Conservation (phyloP, 2,888 invertebrate species). For the Volucella inflata region DNA sequence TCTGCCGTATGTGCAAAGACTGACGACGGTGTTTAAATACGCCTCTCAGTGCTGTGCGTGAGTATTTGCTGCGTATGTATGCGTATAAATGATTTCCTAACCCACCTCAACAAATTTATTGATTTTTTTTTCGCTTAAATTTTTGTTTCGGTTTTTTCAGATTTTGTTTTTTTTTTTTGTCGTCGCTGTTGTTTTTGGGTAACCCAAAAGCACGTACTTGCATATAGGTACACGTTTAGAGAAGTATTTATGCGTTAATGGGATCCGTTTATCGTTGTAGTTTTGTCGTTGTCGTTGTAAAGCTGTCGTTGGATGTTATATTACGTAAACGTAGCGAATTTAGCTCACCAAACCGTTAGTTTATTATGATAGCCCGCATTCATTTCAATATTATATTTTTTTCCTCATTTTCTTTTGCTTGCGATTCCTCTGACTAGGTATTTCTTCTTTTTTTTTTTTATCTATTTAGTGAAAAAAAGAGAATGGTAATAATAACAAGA, state of each 20-base stretch:
- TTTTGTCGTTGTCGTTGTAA: slow-evolving; percentile 21
- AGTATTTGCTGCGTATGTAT: slow-evolving; percentile 34
- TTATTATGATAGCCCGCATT: slow-evolving; percentile 59
- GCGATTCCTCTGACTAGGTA: slow-evolving; percentile 14
- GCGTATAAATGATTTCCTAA: slow-evolving; percentile 81
- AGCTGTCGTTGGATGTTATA: slow-evolving; percentile 54
- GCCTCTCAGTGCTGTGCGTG: slow-evolving; percentile 51
- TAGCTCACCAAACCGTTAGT: slow-evolving; percentile 73
- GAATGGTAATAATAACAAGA: slow-evolving; percentile 30
- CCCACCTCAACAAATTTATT: slow-evolving; percentile 84
- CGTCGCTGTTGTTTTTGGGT: slow-evolving; percentile 50
- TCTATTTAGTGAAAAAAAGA: slow-evolving; percentile 47
- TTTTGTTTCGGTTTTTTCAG: not conserved
- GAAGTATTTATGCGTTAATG: slow-evolving; percentile 52
- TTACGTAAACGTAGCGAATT: slow-evolving; percentile 71
- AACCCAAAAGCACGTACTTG: slow-evolving; percentile 69
- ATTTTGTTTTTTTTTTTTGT: slow-evolving; percentile 58
- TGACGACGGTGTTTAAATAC: slow-evolving; percentile 42
- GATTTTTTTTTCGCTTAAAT: slow-evolving; percentile 78
- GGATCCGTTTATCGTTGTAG: slow-evolving; percentile 55
- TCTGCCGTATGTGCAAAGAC: slow-evolving; percentile 51
- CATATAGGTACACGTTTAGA: slow-evolving; percentile 24
- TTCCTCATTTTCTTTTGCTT: slow-evolving; percentile 23
- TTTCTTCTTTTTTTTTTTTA: slow-evolving; percentile 1
- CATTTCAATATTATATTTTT: slow-evolving; percentile 1